Conservation (phyloP, 2,797 vertebrate species). For the Macroramphosus scolopax region DNA sequence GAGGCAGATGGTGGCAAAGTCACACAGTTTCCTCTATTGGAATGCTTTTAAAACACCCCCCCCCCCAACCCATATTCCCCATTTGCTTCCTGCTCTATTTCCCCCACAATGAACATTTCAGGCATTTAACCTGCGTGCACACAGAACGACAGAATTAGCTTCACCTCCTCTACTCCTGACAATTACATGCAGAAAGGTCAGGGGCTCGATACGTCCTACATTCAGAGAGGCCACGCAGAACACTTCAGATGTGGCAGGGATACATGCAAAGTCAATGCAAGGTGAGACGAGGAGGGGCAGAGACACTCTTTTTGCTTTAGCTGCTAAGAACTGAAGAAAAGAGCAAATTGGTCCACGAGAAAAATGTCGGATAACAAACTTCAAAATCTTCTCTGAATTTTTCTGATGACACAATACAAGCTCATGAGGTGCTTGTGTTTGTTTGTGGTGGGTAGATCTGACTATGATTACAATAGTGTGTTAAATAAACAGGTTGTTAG, state of each 20-base stretch:
- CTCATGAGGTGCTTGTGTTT: no score
- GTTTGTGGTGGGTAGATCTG: no score
- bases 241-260: not conserved
- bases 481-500: no score
- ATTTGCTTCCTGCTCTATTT: slow-evolving; percentile 22
- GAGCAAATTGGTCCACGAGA: no score
- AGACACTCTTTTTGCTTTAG: no score
- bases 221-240: slow-evolving; percentile 17
- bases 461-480: no score
- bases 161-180: slow-evolving; percentile 15
- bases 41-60: slow-evolving; percentile 22
- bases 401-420: no score
- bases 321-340: not conserved
- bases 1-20: slow-evolving; percentile 80
- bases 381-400: no score
- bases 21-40: slow-evolving; percentile 42
- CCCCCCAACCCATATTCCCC: not conserved
- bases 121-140: slow-evolving; percentile 38
- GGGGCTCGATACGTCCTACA: no score
- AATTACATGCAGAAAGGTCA: slow-evolving; percentile 43
- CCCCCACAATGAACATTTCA: slow-evolving; percentile 36
- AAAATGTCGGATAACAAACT: no score
- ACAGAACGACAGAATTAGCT: slow-evolving; percentile 27
- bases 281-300: slow-evolving; percentile 6
- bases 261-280: slow-evolving; percentile 18